Base-by-base conservation (phyloP, 1,140 invertebrate genomes). In the Latrodectus geometricus region DNA sequence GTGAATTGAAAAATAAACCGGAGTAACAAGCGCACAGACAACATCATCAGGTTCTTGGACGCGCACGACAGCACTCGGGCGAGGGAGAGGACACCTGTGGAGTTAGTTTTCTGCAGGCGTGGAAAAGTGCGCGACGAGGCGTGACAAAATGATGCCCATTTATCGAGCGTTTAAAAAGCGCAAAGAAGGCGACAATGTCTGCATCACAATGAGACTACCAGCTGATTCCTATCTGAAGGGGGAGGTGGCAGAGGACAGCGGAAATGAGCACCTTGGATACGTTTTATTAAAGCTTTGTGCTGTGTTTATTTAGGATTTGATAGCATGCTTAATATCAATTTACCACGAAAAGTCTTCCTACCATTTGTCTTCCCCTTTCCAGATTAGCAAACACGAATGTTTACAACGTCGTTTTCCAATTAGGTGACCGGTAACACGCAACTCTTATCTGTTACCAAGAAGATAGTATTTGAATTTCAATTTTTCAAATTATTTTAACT, bases 1-100 rank as follows among this genome's bases (percentile, higher is more conserved):
- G 54, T 61, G 35, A 68, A 78, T 78, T 78, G 76, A 78, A 78
- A 78, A 78, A 66, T 49, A 48, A n/a, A 66, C 35, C 12, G 4
- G 15, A 76, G 7, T 49, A 73, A 49, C 70, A 17, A 68, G 23
- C 23, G 50, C 74, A 76, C 1, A 61, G 76, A 66, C 78, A 70
- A 23, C 65, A 66, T 79, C 17, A 35, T 68, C n/a, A 52, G n/a
- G 50, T 20, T 35, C 15, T 50, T 11, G 54, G 52, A 35, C 35
- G 35, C 35, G 50, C 23, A 80, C 50, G 78, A 20, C 78, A 69
- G 66, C 65, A 70, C 15, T 35, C 23, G 49, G 35, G 65, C 20
- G 66, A 49, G 56, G 15, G 48, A 66, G 61, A 54, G 17, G 68
- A 65, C 78, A 70, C 78, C 78, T 80, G 78, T 70, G 50, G 76